Evolutionary conservation across 2,797 vertebrate species (phyloP).

Genomic region (Sebastiscus tertius): DNA sequence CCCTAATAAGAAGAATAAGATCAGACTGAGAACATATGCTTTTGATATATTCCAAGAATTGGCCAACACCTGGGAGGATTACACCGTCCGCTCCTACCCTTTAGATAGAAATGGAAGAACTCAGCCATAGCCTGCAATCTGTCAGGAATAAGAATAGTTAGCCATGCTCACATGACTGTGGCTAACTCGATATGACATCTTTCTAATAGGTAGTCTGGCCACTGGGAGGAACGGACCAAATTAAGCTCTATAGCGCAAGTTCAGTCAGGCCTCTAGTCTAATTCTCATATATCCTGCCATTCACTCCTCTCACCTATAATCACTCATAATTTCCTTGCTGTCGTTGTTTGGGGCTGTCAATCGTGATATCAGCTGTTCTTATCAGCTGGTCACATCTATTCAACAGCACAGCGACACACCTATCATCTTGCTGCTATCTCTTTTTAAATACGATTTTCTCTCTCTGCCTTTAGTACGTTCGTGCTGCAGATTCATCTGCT

Average conservation of each 20-base stretch:
- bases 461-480: not conserved
- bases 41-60: constrained; percentile 4
- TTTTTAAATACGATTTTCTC: not conserved
- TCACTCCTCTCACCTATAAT: too few relatives aligned
- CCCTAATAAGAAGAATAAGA: not conserved
- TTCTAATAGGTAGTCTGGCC: constrained; percentile 45
- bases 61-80: constrained; percentile 7
- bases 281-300: not conserved
- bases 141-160: constrained; percentile 42
- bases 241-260: not conserved
- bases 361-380: not conserved
- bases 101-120: constrained; percentile 15
- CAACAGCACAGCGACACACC: not conserved
- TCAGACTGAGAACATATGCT: constrained; percentile 11
- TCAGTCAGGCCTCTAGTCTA: not conserved
- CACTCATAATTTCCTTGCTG: not conserved
- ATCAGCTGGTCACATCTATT: not conserved
- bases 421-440: not conserved
- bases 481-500: not conserved
- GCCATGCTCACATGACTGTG: constrained; percentile 48
- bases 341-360: not conserved
- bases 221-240: constrained; percentile 15
- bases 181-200: constrained; percentile 62
- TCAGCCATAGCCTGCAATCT: constrained; percentile 24
- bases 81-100: not conserved